phyloP scores from a whole-genome alignment of 2,113 vertebrate species.

The Saccopteryx leptura region DNA sequence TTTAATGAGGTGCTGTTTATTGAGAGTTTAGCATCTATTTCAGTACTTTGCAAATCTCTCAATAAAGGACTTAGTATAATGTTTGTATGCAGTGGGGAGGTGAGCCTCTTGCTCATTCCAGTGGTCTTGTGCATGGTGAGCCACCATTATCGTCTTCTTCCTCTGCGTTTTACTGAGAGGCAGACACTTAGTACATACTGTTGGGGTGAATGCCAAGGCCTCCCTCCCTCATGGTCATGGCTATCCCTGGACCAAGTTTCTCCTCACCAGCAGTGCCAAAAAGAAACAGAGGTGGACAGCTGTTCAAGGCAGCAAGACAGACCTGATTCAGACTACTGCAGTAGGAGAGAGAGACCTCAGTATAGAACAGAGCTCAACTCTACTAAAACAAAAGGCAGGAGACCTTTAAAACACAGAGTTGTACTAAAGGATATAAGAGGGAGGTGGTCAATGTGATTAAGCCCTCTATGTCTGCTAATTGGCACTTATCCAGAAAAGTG shows the following conservation, averaged over 20 bases:
- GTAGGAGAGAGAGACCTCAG: background rate
- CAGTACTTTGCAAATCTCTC: background rate
- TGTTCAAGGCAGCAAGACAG: background rate
- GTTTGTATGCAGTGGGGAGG: accelerated
- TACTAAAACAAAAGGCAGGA: background rate
- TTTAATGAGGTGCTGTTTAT: background rate
- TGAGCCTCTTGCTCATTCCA: background rate
- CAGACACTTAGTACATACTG: background rate
- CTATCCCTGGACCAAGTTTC: background rate
- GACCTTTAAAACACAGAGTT: background rate
- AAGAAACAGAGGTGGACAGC: background rate
- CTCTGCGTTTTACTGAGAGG: background rate
- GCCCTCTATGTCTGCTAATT: background rate
- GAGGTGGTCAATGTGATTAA: background rate
- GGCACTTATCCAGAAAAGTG: background rate
- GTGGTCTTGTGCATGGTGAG: background rate
- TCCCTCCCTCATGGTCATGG: background rate
- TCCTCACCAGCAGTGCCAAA: background rate
- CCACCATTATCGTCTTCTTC: background rate
- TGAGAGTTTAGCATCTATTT: background rate
- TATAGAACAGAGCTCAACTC: background rate
- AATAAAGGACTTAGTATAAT: background rate
- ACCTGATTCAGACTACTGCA: background rate
- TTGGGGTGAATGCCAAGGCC: background rate
- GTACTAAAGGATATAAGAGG: background rate